phyloP scores from a whole-genome alignment of 2,797 vertebrate species.

The Sternotherus odoratus region DNA sequence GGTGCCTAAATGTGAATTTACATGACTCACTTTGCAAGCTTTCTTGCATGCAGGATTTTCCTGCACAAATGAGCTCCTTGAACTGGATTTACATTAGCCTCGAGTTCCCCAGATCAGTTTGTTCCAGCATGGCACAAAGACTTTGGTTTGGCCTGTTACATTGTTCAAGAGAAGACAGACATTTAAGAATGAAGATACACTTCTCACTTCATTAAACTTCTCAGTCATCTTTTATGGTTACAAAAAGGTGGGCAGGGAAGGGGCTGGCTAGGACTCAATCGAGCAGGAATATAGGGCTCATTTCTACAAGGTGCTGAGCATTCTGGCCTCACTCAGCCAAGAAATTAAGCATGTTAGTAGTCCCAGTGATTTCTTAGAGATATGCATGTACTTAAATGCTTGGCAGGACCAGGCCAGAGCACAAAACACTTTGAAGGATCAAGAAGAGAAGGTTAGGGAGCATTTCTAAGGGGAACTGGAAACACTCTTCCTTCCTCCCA shows the following conservation, averaged over 20 bases:
- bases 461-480: not conserved
- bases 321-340: not conserved
- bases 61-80: not conserved
- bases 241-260: not conserved
- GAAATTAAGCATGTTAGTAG: not conserved
- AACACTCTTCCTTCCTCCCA: not conserved
- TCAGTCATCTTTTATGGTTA: not conserved
- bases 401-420: not conserved
- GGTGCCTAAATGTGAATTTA: fast-evolving
- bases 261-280: not conserved
- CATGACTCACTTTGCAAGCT: not conserved
- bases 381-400: not conserved
- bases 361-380: not conserved
- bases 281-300: not conserved
- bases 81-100: not conserved
- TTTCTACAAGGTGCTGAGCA: not conserved
- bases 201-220: not conserved
- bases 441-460: not conserved
- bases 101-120: not conserved
- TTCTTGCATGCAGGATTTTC: not conserved
- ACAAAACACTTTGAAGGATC: not conserved
- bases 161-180: not conserved
- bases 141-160: not conserved
- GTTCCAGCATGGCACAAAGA: not conserved
- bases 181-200: not conserved